Base-by-base conservation (phyloP, 2,888 invertebrate species). In the Drosophila parthenogenetica region DNA sequence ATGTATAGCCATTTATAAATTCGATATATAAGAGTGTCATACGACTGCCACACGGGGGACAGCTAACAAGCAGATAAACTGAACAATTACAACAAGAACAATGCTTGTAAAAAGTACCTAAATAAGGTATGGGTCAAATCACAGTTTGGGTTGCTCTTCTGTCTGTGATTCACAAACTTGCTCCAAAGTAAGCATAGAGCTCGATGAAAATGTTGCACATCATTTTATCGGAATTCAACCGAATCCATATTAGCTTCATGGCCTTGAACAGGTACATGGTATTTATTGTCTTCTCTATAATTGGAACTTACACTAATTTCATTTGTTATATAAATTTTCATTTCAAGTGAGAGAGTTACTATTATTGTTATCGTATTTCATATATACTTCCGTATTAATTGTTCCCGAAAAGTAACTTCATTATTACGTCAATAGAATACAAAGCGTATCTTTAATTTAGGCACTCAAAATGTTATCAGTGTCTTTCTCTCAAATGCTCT, bases 31-130 rank as follows among this genome's bases (percentile, higher is more conserved):
- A 17, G 46, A 65, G 40, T 67, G 61, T 67, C 65, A 79, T 65
- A 60, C 60, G 35, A 42, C 67, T 77, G 67, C 69, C 71, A 71
- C 83, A 67, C 59, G 58, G 65, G 72, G 86, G 75, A 82, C 70
- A 80, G 70, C 81, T 69, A 69, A 69, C 69, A 58, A 40, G 59
- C 35, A 69, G 88, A 88, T 88, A 88, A 85, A 43, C 35, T 64
- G 55, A 51, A 71, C 83, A 86, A 80, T 83, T 87, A 74, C 37
- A 43, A 48, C 32, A 16, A 16, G 48, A 45, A 42, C 39, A 58
- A 73, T 54, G 29, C 57, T 45, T 40, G 39, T 42, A 32, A 62
- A 64, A 73, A 61, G 53, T 59, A 55, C 16, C 25, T 16, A 62
- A 67, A 71, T 62, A 71, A 42, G 49, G 49, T 45, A 63, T 53